A percentile compares a stretch with the other conserved stretches of the same genome.
Evolutionary conservation across 1,140 invertebrate genomes (phyloP).

Genomic region (Drosophila simulans): DNA sequence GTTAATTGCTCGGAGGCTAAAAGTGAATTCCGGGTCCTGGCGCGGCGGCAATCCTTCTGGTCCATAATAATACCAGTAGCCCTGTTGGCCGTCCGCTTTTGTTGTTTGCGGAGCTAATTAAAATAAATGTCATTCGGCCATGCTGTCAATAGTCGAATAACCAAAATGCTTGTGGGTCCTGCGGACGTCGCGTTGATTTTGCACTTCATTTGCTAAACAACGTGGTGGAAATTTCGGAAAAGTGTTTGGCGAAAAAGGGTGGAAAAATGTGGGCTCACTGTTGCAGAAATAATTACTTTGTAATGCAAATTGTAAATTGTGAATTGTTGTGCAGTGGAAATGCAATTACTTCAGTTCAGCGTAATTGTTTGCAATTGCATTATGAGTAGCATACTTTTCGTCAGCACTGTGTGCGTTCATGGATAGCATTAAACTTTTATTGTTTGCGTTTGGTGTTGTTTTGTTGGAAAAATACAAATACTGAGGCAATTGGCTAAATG

Average conservation of each 20-base stretch:
- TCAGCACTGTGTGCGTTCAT: conserved; percentile 10
- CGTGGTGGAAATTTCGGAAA: conserved; percentile 21
- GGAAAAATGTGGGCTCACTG: background rate
- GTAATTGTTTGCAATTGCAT: conserved; percentile 72
- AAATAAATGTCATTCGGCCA: conserved; percentile 73
- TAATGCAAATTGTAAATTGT: conserved; percentile 64
- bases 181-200: conserved; percentile 55
- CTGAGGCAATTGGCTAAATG: conserved; percentile 14
- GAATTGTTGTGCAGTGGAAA: conserved; percentile 37
- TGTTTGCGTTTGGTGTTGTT: conserved; percentile 36
- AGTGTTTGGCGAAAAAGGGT: background rate
- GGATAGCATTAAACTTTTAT: conserved; percentile 30
- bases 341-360: conserved; percentile 67
- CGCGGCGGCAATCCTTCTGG: conserved; percentile 5
- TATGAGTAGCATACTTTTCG: conserved; percentile 66
- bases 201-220: conserved; percentile 71
- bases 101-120: conserved; percentile 61
- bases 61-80: conserved; percentile 7
- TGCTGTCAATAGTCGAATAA: conserved; percentile 55
- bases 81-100: conserved; percentile 4
- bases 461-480: conserved; percentile 31
- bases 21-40: conserved; percentile 42
- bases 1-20: conserved; percentile 56
- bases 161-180: conserved; percentile 45
- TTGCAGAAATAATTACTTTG: conserved; percentile 76